Conservation (phyloP, 2,797 vertebrate species). For the Diplodus sargus region DNA sequence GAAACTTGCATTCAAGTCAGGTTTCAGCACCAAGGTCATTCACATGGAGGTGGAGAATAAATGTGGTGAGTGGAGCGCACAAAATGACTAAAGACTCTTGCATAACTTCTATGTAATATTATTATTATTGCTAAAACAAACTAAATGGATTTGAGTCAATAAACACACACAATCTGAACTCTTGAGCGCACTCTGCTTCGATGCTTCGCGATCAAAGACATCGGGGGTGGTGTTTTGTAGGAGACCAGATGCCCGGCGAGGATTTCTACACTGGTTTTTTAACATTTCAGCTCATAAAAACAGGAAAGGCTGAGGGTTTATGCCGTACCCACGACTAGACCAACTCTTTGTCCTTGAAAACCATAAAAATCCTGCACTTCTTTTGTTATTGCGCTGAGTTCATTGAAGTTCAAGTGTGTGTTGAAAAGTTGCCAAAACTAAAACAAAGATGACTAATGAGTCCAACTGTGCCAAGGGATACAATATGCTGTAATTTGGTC, state of each 20-base stretch:
- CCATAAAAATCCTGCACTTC: constrained; percentile 44
- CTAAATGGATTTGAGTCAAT: constrained; percentile 5
- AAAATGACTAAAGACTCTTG: constrained; percentile 4
- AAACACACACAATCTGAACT: constrained; percentile 23
- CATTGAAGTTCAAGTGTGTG: constrained; percentile 41
- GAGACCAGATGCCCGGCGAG: constrained; percentile 54
- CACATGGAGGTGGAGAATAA: constrained; percentile 20
- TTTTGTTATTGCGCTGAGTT: constrained; percentile 45
- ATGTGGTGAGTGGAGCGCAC: background rate
- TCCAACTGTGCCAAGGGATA: constrained; percentile 41
- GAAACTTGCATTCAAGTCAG: constrained; percentile 42
- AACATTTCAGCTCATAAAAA: constrained; percentile 57
- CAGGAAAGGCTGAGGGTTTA: constrained; percentile 27
- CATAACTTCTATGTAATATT: constrained; percentile 41
- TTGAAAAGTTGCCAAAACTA: constrained; percentile 52
- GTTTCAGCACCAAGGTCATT: constrained; percentile 45
- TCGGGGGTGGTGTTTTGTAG: constrained; percentile 13
- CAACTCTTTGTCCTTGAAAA: constrained; percentile 35
- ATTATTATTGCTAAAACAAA: constrained; percentile 33
- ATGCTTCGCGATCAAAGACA: constrained; percentile 56
- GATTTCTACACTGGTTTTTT: constrained; percentile 26
- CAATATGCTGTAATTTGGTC: constrained; percentile 41
- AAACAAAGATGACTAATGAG: constrained; percentile 51
- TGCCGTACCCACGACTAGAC: constrained; percentile 8
- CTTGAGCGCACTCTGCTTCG: constrained; percentile 17